These are phyloP conservation scores for Diachasmimorpha longicaudata DNA, from an alignment of 1,140 invertebrate species.

Conservation along the genomic window DNA sequence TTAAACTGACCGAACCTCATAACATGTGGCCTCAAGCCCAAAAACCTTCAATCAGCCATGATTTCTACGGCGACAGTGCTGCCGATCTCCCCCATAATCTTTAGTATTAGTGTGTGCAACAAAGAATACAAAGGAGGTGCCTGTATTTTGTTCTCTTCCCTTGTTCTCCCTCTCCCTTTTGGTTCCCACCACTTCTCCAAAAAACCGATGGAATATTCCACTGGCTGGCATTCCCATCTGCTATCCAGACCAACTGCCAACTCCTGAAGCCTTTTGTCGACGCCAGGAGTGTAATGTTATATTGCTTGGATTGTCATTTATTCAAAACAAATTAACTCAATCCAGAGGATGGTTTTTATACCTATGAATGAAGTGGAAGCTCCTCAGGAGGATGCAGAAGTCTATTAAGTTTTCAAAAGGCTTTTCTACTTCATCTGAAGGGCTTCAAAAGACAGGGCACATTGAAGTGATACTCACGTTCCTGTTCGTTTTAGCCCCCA, in stretches of 20 bases:
- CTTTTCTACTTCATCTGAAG: no score
- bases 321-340: background rate
- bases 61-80: no score
- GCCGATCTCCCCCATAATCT: no score
- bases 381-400: background rate
- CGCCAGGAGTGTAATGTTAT: constrained; percentile 21
- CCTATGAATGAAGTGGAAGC: background rate
- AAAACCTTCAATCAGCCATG: no score
- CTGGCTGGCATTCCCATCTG: constrained; percentile 52
- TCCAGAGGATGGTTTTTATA: background rate
- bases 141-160: background rate
- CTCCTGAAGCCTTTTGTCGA: constrained; percentile 25
- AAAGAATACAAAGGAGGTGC: background rate
- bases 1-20: no score
- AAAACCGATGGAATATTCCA: constrained; percentile 58
- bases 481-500: background rate
- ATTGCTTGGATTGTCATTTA: background rate
- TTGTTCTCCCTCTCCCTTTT: constrained; percentile 1
- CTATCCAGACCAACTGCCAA: constrained; percentile 39
- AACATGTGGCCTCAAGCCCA: no score
- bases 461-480: background rate
- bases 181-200: background rate
- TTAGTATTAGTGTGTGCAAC: background rate
- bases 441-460: background rate
- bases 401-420: background rate